Evolutionary conservation across 2,113 vertebrate genomes (phyloP).

Genomic region (Mixornis gularis): DNA sequence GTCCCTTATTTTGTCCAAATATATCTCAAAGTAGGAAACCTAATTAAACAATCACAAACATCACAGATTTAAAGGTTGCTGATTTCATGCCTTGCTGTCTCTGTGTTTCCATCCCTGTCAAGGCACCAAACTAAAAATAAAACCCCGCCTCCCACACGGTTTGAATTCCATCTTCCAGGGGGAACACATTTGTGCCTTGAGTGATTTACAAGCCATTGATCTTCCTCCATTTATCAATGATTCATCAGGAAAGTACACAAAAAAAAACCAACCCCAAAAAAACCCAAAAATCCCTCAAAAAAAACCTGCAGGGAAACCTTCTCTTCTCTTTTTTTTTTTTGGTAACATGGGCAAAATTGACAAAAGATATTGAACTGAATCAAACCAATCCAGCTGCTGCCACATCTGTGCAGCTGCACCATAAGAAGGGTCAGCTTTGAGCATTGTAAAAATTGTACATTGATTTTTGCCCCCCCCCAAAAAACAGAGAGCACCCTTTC

Average conservation of each 20-base stretch:
- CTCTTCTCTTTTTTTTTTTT: neutral
- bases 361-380: neutral
- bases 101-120: neutral
- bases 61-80: neutral
- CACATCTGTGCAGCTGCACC: neutral
- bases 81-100: neutral
- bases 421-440: neutral
- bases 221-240: neutral
- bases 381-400: neutral
- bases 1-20: conserved; percentile 97
- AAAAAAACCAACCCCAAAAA: neutral
- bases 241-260: neutral
- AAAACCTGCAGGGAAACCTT: neutral
- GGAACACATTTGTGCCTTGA: neutral
- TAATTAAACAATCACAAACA: conserved; percentile 56
- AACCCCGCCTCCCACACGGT: neutral
- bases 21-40: conserved; percentile 99
- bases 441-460: fast-evolving
- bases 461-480: neutral
- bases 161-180: neutral
- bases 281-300: too few species aligned
- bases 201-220: neutral
- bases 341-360: neutral
- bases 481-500: neutral
- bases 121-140: neutral